Evolutionary conservation across 2,113 vertebrate species (phyloP), one percentile per base, ranked within the genome.

Genomic region (Coryphaenoides rupestris): DNA sequence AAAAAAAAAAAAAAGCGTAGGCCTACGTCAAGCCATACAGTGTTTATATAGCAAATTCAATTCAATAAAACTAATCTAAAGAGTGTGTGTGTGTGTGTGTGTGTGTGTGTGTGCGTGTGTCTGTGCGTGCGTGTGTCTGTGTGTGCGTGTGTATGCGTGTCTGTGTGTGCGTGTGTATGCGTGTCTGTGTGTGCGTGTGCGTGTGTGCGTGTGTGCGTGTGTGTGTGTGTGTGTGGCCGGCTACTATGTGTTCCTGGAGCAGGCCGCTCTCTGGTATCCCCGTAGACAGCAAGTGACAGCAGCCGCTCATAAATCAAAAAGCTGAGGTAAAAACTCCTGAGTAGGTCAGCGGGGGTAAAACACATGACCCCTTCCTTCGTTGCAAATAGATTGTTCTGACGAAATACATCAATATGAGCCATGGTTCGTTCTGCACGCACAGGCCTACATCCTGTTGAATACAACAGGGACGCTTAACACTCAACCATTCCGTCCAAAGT

Each of bases 291-390:
- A n/a, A 75, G 68, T 58, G 50, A 23, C 28, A 71, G 55, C 65
- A 65, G 77, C 58, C 46, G n/a, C n/a, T 53, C 67, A 75, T 86
- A 84, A 84, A 87, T 87, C 80, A n/a, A 79, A 78, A 84, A 79
- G 77, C 78, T 76, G 75, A 79, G 57, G 73, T 75, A 76, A 80
- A 65, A n/a, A n/a, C 63, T 71, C 75, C 56, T 26, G 69, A 67
- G 68, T 79, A 77, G 83, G 67, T 80, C 82, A 77, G 72, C 15
- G 19, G 63, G 64, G 53, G n/a, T 33, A 63, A 69, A 85, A 84
- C 84, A 83, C 83, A 86, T n/a, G 69, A 68, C 58, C 68, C 72
- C 82, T 83, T 75, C 81, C 3, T 82, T 80, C 49, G 76, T 61
- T n/a, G 64, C 49, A 62, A 77, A 82, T 77, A 78, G 76, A 83